Percentiles rank a stretch among this genome's conserved stretches.
Conservation (phyloP, 2,888 invertebrate genomes). For the Drosophila atripex region DNA sequence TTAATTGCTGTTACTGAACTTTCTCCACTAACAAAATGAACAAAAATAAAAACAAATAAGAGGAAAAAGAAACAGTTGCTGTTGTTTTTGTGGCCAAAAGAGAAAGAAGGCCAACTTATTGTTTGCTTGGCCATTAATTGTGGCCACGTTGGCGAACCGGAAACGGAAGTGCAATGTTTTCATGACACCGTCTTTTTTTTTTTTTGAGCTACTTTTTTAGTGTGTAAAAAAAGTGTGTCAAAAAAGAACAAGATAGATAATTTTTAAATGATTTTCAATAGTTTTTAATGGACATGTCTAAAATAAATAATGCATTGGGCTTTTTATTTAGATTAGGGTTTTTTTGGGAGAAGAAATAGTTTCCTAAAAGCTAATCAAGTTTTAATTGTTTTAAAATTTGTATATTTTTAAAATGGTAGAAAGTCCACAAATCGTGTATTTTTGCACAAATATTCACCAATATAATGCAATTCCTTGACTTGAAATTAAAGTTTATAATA, state of each 20-base stretch:
- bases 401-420: no score
- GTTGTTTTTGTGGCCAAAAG: conserved; percentile 18
- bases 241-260: neutral
- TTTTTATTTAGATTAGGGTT: no score
- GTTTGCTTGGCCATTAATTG: conserved; percentile 66
- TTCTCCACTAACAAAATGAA: conserved; percentile 20
- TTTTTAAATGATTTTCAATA: neutral
- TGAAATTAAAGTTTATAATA: neutral
- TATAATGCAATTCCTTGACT: neutral
- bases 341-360: no score
- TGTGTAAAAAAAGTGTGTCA: neutral
- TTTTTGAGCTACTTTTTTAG: conserved; percentile 24
- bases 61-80: conserved; percentile 19
- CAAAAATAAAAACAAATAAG: conserved; percentile 1
- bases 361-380: no score
- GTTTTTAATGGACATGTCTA: neutral
- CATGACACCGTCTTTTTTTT: conserved; percentile 58
- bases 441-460: neutral
- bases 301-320: no score
- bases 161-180: conserved; percentile 74
- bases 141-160: conserved; percentile 46
- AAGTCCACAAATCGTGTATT: no score
- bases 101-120: conserved; percentile 47
- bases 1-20: conserved; percentile 11
- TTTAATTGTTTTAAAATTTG: neutral